These are phyloP conservation scores for Sceloporus tristichus DNA, from an alignment of 2,113 vertebrate species.

Conservation along the genomic window DNA sequence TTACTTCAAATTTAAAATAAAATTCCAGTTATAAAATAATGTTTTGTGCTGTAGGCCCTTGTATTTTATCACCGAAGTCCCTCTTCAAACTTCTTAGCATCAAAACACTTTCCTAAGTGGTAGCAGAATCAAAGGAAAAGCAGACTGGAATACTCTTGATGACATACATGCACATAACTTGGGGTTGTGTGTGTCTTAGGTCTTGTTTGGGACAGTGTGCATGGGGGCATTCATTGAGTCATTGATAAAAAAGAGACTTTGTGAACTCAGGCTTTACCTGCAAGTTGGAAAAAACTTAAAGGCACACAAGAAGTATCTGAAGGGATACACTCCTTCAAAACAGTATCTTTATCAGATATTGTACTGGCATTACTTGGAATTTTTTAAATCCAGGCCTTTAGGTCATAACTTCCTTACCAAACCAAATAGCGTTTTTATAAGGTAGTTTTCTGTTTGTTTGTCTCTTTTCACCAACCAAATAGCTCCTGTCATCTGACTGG, in stretches of 20 bases:
- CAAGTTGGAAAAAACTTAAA: too few species aligned
- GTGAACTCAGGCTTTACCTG: too few species aligned
- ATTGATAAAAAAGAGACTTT: too few species aligned
- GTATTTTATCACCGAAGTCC: not conserved
- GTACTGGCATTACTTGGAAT: not conserved
- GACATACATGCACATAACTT: too few species aligned
- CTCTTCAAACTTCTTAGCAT: not conserved
- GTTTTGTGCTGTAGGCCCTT: not conserved
- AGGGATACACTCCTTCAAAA: not conserved
- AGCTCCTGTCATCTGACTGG: conserved; percentile 72
- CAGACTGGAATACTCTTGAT: too few species aligned
- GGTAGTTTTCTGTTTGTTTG: not conserved
- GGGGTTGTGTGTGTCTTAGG: too few species aligned
- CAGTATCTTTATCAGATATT: not conserved
- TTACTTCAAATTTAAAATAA: too few species aligned
- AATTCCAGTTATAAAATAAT: not conserved
- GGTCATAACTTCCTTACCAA: not conserved
- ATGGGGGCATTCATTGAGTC: too few species aligned
- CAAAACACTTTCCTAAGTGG: too few species aligned
- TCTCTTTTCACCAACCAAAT: conserved; percentile 22
- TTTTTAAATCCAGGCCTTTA: not conserved
- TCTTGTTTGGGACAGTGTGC: too few species aligned
- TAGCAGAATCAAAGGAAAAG: too few species aligned
- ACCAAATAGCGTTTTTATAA: conserved; percentile 2
- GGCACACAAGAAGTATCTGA: not conserved